These are phyloP conservation scores for Lepisosteus oculatus DNA, from an alignment of 2,113 vertebrate species.

Conservation along the genomic window DNA sequence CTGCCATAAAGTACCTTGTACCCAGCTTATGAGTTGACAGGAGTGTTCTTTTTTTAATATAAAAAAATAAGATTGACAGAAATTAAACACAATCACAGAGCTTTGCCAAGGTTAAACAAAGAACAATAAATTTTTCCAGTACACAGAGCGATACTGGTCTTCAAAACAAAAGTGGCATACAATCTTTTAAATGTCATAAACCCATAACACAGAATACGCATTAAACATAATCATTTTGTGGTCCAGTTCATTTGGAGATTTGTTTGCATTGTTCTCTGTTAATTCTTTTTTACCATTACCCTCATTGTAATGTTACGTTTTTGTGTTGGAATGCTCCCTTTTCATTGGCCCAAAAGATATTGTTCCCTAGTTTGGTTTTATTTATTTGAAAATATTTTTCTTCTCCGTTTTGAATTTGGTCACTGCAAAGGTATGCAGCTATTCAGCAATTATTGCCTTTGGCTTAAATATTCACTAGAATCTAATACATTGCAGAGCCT, in stretches of 20 bases:
- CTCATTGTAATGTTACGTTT: conserved; percentile 50
- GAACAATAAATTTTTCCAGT: conserved; percentile 46
- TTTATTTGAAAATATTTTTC: conserved; percentile 32
- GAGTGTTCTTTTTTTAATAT: conserved; percentile 81
- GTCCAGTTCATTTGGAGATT: conserved; percentile 72
- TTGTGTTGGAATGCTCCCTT: conserved; percentile 52
- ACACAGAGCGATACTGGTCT: conserved; percentile 40
- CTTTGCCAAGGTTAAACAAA: conserved; percentile 65
- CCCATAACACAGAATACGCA: conserved; percentile 27
- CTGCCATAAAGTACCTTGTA: conserved; percentile 79
- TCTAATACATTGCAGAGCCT: conserved; percentile 35
- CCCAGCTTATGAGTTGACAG: conserved; percentile 83
- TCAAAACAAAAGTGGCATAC: conserved; percentile 71
- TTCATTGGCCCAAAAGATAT: conserved; percentile 56
- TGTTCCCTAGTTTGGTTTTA: conserved; percentile 65
- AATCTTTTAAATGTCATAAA: conserved; percentile 55
- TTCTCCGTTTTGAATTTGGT: conserved; percentile 73
- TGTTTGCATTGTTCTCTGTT: conserved; percentile 69
- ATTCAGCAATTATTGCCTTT: conserved; percentile 75
- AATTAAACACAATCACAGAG: conserved; percentile 69
- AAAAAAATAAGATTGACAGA: conserved; percentile 77
- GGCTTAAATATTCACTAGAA: conserved; percentile 66
- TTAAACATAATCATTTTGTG: conserved; percentile 59
- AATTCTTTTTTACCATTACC: conserved; percentile 48
- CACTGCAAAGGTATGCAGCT: conserved; percentile 71